Evolutionary conservation across 2,113 vertebrate species (phyloP), one percentile per base, ranked within the genome.

Genomic region (Oryzias curvinotus): DNA sequence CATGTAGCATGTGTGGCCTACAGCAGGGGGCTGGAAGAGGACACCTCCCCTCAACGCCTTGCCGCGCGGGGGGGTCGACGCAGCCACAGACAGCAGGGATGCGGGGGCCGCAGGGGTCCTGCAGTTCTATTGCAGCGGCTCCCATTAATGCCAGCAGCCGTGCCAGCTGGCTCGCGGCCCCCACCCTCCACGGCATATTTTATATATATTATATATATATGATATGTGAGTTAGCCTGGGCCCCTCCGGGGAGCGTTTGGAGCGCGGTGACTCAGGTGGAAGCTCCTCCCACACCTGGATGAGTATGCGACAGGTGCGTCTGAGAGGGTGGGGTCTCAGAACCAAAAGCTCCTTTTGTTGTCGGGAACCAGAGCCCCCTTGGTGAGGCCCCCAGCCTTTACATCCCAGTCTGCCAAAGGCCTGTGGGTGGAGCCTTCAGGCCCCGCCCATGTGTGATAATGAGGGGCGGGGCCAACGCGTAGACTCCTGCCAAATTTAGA

Each of bases 151-250:
- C 87, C 86, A 71, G 87, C 73, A 77, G 88, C 86, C 68, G 86
- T 86, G 88, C 82, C 81, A 52, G 89, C 77, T 80, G 90, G 82
- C 48, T 46, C 64, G 84, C 80, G 80, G 65, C 90, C 85, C 75
- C 77, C 86, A 53, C 87, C 87, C 67, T 76, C 78, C 84, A 91
- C 60, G 89, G 88, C 91, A 92, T 92, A 91, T 92, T 91, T 92
- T 91, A 91, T 92, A 90, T 92, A 92, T 92, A 92, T 92, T 92
- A 88, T 92, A 92, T 92, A 92, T 92, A 92, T 92, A 92, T 91
- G 90, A 91, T 92, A 92, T 92, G 90, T 91, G 91, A 92, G 90
- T 91, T 91, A 91, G 88, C 90, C 91, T 87, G 88, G 36, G 90
- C 89, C 89, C 91, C 88, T 91, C 81, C 12, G 61, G 83, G 80